Evolutionary conservation across 2,113 vertebrate genomes (phyloP).

Genomic region (Callaeas wilsoni): DNA sequence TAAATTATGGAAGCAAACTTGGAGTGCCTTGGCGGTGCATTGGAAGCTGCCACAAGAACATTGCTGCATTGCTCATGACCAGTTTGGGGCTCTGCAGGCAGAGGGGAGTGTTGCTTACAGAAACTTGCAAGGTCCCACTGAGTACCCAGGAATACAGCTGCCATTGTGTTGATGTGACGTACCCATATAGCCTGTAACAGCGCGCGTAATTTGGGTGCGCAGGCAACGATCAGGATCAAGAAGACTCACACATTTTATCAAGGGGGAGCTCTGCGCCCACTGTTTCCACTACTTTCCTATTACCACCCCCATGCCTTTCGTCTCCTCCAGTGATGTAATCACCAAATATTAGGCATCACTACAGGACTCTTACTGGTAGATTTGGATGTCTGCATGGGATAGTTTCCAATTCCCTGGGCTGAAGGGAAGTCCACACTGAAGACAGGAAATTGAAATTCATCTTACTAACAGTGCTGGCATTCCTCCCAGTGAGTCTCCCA

Average conservation of each 20-base stretch:
- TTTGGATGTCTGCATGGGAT: neutral
- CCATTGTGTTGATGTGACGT: neutral
- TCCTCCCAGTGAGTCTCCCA: neutral
- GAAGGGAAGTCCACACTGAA: neutral
- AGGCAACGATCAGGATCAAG: neutral
- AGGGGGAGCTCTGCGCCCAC: neutral
- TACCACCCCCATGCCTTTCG: neutral
- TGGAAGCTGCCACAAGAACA: neutral
- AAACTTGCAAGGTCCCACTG: neutral
- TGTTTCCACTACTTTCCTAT: neutral
- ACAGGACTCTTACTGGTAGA: neutral
- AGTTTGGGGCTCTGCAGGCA: neutral
- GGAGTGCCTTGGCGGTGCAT: too few species aligned
- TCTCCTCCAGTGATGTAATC: neutral
- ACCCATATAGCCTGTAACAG: fast-evolving
- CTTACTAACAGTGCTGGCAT: neutral
- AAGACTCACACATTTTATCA: neutral
- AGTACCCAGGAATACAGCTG: neutral
- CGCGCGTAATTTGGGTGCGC: neutral
- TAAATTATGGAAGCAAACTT: neutral
- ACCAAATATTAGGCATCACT: neutral
- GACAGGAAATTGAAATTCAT: neutral
- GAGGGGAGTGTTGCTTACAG: neutral
- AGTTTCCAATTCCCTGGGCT: neutral
- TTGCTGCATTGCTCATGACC: neutral